Base-by-base conservation (phyloP, 2,113 vertebrate species). In the Larimichthys crocea region DNA sequence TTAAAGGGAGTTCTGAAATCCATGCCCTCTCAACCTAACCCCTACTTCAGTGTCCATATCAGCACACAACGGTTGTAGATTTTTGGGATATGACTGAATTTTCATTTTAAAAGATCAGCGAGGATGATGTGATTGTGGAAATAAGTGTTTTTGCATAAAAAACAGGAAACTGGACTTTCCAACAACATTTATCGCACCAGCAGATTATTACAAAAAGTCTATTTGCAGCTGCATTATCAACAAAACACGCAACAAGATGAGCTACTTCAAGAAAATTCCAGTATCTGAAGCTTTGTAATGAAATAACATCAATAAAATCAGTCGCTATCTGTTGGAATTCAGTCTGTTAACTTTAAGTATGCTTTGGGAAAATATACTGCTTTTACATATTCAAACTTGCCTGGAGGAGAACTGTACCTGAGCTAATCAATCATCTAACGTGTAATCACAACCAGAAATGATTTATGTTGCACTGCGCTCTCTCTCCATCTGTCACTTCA, bases 401-500 rank as follows among this genome's bases (percentile, higher is more conserved):
- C 60, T 56, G 64, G 26, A 82, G 65, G 12, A 48, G 24, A 59
- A 48, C 2, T 24, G 49, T 16, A 61, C 64, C 24, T 29, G 57
- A 67, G 57, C 42, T 19, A 14, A 78, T 76, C 75, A 63, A 2
- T 80, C 79, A 60, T 44, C 15, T 5, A 11, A 19, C 1, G 20
- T 55, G 52, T 20, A 22, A 67, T 22, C 16, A 60, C 55, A 74
- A 70, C 71, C 24, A 49, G 74, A 46, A 62, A 64, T 79, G 64
- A 84, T 86, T 83, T 69, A 79, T 69, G 31, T 44, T 11, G 14
- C 65, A 20, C 11, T 1, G 7, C 17, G 9, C 8, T n/a, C 40
- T 75, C 31, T 17, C 6, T 40, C 74, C 17, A 84, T 71, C 84
- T 82, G 48, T 65, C 68, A 35, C 26, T 55, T 76, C 48, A 63